A percentile compares a stretch with the other conserved stretches of the same genome.
These are phyloP conservation scores for Latheticus oryzae DNA, from an alignment of 2,888 invertebrate species.

Conservation along the genomic window DNA sequence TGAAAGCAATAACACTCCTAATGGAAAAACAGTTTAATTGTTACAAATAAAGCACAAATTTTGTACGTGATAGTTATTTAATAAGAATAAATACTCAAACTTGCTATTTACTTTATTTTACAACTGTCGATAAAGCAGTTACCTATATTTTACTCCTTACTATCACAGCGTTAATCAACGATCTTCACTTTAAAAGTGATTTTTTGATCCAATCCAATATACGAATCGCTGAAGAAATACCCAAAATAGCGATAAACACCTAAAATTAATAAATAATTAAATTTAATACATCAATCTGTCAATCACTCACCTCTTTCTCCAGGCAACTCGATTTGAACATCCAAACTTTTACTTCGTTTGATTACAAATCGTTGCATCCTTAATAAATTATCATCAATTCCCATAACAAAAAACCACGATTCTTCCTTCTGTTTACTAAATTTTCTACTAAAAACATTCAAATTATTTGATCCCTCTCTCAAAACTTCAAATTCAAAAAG, in stretches of 20 bases:
- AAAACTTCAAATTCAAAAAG: constrained; percentile 55
- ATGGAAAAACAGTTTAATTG: constrained; percentile 20
- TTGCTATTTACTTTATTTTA: too few relatives aligned
- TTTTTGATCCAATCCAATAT: constrained; percentile 94
- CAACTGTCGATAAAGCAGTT: constrained; percentile 1
- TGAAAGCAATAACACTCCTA: constrained; percentile 8
- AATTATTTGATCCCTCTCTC: constrained; percentile 56
- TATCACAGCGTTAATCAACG: constrained; percentile 16
- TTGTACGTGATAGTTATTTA: too few relatives aligned
- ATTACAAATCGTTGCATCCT: constrained; percentile 83
- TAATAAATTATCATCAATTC: constrained; percentile 76
- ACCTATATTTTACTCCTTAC: too few relatives aligned
- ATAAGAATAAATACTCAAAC: too few relatives aligned
- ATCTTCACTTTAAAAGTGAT: constrained; percentile 61
- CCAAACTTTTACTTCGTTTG: constrained; percentile 65
- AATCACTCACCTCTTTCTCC: constrained; percentile 64
- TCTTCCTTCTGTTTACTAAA: constrained; percentile 96
- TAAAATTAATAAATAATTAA: constrained; percentile 59
- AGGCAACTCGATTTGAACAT: constrained; percentile 75
- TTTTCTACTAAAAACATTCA: constrained; percentile 80
- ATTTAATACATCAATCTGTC: constrained; percentile 1
- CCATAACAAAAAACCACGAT: constrained; percentile 93
- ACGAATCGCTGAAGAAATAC: constrained; percentile 91
- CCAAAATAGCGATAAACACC: constrained; percentile 83
- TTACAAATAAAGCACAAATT: constrained; percentile 20